phyloP scores from a whole-genome alignment of 2,888 invertebrate genomes.

The Lithophane socia region DNA sequence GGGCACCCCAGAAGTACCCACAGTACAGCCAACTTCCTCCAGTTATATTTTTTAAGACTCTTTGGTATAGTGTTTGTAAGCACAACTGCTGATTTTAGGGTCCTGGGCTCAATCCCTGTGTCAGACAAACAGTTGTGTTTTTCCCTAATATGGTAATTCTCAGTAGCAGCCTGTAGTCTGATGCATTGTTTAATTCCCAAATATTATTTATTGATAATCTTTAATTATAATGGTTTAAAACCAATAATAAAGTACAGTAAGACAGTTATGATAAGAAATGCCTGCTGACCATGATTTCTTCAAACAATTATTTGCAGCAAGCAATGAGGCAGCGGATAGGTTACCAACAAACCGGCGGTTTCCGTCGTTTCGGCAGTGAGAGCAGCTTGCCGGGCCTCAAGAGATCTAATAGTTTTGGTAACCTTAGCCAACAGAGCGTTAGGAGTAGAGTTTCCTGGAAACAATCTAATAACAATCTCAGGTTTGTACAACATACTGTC shows the following conservation, averaged over 20 bases:
- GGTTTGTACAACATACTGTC: conserved; percentile 65
- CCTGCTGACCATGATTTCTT: neutral
- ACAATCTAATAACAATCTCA: conserved; percentile 79
- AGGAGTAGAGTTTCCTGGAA: conserved; percentile 75
- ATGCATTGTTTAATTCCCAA: neutral
- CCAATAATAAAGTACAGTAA: neutral
- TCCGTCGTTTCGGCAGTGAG: conserved; percentile 80
- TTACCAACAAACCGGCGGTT: conserved; percentile 54
- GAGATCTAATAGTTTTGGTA: conserved; percentile 78
- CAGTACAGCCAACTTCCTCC: neutral
- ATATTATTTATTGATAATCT: neutral
- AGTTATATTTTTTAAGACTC: neutral
- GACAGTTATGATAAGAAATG: neutral
- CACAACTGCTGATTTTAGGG: too few relatives aligned
- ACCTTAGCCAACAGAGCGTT: conserved; percentile 72
- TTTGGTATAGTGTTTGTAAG: neutral
- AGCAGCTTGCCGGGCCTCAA: conserved; percentile 74
- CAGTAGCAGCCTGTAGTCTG: neutral
- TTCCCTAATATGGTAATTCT: neutral
- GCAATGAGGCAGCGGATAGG: conserved; percentile 75
- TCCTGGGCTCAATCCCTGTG: too few relatives aligned
- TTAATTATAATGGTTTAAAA: neutral
- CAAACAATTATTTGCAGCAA: conserved; percentile 67
- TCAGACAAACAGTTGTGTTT: neutral
- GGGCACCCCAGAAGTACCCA: neutral